Evolutionary conservation across 2,888 invertebrate genomes (phyloP), one percentile per base, ranked within the genome.

Genomic region (Spialia ferax): DNA sequence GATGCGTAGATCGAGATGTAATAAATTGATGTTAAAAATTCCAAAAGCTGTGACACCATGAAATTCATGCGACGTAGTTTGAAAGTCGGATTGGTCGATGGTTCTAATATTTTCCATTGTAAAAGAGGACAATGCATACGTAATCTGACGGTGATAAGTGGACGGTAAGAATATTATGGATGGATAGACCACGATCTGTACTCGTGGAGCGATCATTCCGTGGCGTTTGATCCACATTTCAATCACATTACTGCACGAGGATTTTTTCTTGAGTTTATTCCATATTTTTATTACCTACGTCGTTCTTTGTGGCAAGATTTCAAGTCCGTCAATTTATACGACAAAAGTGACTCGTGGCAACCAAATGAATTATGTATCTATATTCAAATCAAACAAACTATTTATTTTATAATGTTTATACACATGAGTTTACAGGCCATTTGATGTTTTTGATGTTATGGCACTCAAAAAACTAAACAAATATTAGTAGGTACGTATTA

Each of bases 21-120:
- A 45, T 54, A 48, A 26, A 73, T 73, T 70, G 74, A 75, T 73
- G 74, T 73, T 72, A 72, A 71, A 74, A 65, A 72, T 72, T 71
- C 64, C 50, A 72, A 72, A 73, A 74, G 75, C 70, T 72, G 76
- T 69, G 73, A 71, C 73, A 73, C 75, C 73, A 82, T 79, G 79
- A 80, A 82, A 79, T 84, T 84, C 77, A 84, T 82, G 79, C 73
- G 72, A 67, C 73, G 69, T 79, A 75, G 74, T 87, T 86, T 85
- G 74, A 82, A 86, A 87, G 77, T 86, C 82, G 61, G 69, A 74
- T 76, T 71, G 69, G 78, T 79, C 72, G 70, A 72, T 70, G 72
- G 74, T 76, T 75, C 73, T 76, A 78, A 84, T 84, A 79, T 81
- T 80, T 83, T 82, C 81, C 82, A 79, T 81, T 70, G 71, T 67